A percentile compares a stretch with the other conserved stretches of the same genome.
These are phyloP conservation scores for Orcinus orca DNA, from an alignment of 2,113 vertebrate genomes.

Conservation along the genomic window DNA sequence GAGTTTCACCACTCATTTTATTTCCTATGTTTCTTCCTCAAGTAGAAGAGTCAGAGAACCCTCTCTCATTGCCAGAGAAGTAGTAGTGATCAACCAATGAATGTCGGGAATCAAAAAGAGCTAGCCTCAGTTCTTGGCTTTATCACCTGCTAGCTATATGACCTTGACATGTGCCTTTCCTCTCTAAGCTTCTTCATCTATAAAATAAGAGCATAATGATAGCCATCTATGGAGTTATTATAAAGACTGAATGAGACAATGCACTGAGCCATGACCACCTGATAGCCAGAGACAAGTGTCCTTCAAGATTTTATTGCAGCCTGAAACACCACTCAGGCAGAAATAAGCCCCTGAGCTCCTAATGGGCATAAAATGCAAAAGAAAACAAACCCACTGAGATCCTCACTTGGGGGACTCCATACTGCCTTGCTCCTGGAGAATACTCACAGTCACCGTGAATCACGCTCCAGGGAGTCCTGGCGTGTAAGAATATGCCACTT, in stretches of 20 bases:
- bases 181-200: background rate
- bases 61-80: background rate
- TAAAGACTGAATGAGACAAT: background rate
- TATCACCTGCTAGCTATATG: background rate
- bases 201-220: background rate
- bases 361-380: rapidly evolving
- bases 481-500: rapidly evolving
- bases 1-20: background rate
- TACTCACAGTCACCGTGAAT: background rate
- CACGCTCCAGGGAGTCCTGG: background rate
- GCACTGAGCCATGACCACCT: background rate
- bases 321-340: background rate
- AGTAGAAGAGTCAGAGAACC: background rate
- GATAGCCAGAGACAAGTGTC: background rate
- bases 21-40: background rate
- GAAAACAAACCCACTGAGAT: background rate
- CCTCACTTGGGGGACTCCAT: too few species aligned
- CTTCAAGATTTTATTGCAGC: background rate
- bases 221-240: background rate
- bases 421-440: background rate
- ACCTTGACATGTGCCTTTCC: background rate
- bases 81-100: background rate
- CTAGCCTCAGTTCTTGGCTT: background rate
- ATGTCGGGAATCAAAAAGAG: background rate
- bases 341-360: background rate